Conservation (phyloP, 2,888 invertebrate genomes). For the Saturnia pavonia region DNA sequence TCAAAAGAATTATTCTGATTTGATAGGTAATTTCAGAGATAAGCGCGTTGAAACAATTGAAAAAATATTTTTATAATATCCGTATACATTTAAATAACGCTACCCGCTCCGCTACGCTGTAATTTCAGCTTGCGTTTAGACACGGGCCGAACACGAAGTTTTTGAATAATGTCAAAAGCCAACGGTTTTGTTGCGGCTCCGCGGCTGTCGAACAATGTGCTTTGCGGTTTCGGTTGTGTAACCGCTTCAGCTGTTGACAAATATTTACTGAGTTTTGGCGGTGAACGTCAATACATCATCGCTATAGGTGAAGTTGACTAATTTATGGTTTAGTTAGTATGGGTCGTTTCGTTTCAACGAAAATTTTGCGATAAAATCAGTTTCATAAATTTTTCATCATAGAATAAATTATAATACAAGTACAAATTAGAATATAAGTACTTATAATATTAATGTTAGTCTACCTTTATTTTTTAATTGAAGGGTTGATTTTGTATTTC, state of each 20-base stretch:
- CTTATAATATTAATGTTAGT: too few relatives aligned
- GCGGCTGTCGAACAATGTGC: slow-evolving; percentile 7
- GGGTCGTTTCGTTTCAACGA: background rate
- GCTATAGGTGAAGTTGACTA: background rate
- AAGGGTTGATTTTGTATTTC: too few relatives aligned
- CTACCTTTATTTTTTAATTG: too few relatives aligned
- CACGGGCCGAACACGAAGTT: background rate
- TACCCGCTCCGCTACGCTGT: background rate
- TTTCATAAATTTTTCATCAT: background rate
- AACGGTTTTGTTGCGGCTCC: slow-evolving; percentile 9
- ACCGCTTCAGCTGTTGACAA: slow-evolving; percentile 14
- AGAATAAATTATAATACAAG: too few relatives aligned
- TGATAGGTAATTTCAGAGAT: too few relatives aligned
- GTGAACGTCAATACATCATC: background rate
- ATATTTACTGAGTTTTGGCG: slow-evolving; percentile 4
- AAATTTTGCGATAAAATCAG: background rate
- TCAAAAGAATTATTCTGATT: too few relatives aligned
- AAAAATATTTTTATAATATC: too few relatives aligned
- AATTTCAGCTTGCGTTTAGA: background rate
- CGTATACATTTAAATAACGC: background rate
- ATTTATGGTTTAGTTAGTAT: slow-evolving; percentile 3
- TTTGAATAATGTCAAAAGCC: slow-evolving; percentile 22
- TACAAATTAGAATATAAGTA: too few relatives aligned
- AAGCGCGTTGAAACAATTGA: too few relatives aligned
- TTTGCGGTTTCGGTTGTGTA: slow-evolving; percentile 16